Evolutionary conservation across 1,140 invertebrate genomes (phyloP), one percentile per base, ranked within the genome.

Genomic region (Penaeus chinensis): DNA sequence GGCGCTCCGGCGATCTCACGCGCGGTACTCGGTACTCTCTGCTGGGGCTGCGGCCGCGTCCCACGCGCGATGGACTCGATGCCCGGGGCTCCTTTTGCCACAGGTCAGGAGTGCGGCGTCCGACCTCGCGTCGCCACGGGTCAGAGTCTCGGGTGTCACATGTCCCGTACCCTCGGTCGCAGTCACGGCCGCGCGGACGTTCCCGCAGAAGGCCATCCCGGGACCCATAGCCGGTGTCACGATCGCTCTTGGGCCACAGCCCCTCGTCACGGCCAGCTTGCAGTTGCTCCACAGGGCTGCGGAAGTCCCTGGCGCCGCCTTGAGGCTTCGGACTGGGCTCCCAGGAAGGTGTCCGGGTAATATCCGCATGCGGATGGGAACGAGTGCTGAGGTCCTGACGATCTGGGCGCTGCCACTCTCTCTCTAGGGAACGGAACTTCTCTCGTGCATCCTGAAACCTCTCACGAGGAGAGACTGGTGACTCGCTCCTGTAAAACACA

Each of bases 221-320:
- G 19, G 89, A 89, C 18, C 89, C 85, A 63, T 89, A 89, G 1
- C 89, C 89, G 1, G 89, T 89, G 82, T 89, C 89, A 20, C 89
- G 65, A 69, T 89, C 89, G 22, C 85, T 89, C 63, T 87, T 87
- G n/a, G 85, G 81, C 89, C 85, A 87, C 24, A 83, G 5, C 16
- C 76, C 76, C 22, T 89, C 89, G 54, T 89, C 89, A 10, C 85
- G 63, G 19, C 81, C 66, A 10, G 19, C 79, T 18, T 62, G 76
- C 42, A 63, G 71, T 20, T 79, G 74, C 63, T 54, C 84, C 80
- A 32, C 24, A 74, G 63, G 79, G 16, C 77, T 74, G 8, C 37
- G n/a, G n/a, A 13, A 42, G 62, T 27, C 85, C 54, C 81, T 87
- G 7, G 47, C 42, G 11, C 83, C 62, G 10, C 63, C 24, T 16